These are phyloP conservation scores for Clavelina lepadiformis DNA, from an alignment of 23 tunicate genomes.

Conservation along the genomic window DNA sequence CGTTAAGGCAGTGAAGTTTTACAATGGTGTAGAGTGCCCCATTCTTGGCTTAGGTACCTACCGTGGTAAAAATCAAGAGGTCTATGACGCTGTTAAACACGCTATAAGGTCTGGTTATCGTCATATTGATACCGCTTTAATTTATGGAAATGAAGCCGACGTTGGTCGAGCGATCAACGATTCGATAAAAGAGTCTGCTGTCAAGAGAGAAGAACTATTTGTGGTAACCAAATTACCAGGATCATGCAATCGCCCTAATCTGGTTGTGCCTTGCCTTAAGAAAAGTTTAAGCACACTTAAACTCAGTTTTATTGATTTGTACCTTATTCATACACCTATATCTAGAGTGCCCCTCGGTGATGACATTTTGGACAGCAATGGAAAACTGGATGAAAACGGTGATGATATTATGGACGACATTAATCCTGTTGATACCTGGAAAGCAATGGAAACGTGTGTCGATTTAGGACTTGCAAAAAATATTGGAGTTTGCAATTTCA, in stretches of 20 bases:
- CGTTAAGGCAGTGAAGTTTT: conserved; percentile 11
- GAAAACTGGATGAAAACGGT: conserved; percentile 48
- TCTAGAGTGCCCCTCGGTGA: conserved; percentile 45
- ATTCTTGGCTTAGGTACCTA: conserved; percentile 79
- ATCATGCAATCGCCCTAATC: conserved; percentile 54
- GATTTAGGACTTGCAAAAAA: conserved; percentile 56
- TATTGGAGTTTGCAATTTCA: conserved; percentile 91
- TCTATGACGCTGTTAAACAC: conserved; percentile 36
- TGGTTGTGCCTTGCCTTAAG: conserved; percentile 75
- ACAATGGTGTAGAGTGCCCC: conserved; percentile 66
- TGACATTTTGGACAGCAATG: conserved; percentile 26
- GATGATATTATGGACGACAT: conserved; percentile 44
- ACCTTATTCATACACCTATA: conserved; percentile 80
- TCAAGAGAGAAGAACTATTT: conserved; percentile 67
- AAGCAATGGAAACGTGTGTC: conserved; percentile 93
- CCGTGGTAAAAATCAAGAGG: conserved; percentile 25
- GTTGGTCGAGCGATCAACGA: conserved; percentile 74
- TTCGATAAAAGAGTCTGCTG: conserved; percentile 17
- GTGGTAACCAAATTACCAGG: conserved; percentile 71
- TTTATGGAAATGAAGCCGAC: conserved; percentile 63
- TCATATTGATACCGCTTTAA: conserved; percentile 85
- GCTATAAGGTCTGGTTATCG: conserved; percentile 71
- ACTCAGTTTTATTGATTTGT: conserved; percentile 71
- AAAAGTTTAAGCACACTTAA: conserved; percentile 43
- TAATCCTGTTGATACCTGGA: conserved; percentile 76